phyloP scores from a whole-genome alignment of 2,113 vertebrate species.

The Naja naja region DNA sequence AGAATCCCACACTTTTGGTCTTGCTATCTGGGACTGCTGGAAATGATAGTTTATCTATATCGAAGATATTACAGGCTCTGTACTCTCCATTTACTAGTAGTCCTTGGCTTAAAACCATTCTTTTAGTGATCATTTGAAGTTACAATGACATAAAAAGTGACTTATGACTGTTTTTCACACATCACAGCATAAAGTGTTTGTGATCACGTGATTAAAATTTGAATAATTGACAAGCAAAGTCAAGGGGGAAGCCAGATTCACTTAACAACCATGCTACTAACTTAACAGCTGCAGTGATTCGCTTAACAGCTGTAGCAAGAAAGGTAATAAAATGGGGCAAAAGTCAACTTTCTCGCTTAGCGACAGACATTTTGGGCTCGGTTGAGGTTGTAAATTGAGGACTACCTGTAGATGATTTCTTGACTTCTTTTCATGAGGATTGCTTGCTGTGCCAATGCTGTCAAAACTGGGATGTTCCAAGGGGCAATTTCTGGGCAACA shows the following conservation, averaged over 20 bases:
- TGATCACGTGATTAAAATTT: not conserved
- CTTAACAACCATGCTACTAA: not conserved
- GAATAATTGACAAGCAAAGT: not conserved
- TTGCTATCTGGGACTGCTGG: not conserved
- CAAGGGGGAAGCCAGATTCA: not conserved
- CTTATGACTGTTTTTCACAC: not conserved
- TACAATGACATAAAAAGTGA: not conserved
- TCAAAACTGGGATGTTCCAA: not conserved
- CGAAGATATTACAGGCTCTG: not conserved
- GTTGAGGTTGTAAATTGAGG: not conserved
- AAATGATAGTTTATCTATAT: not conserved
- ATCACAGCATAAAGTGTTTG: not conserved
- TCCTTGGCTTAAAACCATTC: too few relatives aligned
- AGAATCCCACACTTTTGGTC: not conserved
- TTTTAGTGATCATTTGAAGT: not conserved
- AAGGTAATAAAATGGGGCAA: not conserved
- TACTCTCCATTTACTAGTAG: not conserved
- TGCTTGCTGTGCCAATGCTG: not conserved
- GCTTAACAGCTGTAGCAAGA: not conserved
- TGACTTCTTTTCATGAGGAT: not conserved
- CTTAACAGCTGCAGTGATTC: not conserved
- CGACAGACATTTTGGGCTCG: not conserved
- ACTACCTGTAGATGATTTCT: not conserved
- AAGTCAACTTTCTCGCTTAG: not conserved
- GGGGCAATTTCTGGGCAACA: not conserved